Base-by-base conservation (phyloP, 1,140 invertebrate genomes). In the Paraescarpia echinospica region DNA sequence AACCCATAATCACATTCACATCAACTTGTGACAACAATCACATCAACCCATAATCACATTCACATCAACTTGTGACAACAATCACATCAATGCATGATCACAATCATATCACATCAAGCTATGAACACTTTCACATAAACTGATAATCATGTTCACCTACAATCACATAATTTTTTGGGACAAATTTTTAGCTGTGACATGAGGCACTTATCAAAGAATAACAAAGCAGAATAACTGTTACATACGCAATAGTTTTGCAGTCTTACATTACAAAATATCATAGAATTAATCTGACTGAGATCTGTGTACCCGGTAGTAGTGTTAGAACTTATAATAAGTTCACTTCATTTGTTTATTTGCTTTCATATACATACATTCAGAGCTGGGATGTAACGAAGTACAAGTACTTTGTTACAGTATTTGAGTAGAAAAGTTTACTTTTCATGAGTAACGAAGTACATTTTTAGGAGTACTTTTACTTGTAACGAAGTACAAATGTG, bases 161-260 rank as follows among this genome's bases (percentile, higher is more conserved):
- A 41, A 41, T 41, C 41, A 41, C 41, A 41, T 41, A 34, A 89
- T 5, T 33, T 34, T 9, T 34, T 89, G n/a, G n/a, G n/a, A 5
- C 33, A 48, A 59, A 96, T 95, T 96, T 31, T 35, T 31, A 1
- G 6, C 18, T 35, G 14, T 92, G 33, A 93, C n/a, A 33, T 33
- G 18, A 91, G 4, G 18, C 22, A 90, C 51, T 35, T 41, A 96
- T 95, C 96, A 96, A 0, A 12, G 48, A 22, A 18, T 8, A 27
- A 77, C 0, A 77, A 18, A 27, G 59, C 22, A 12, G 59, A 77
- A 27, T 77, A 77, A 27, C 22, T 77, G 59, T 77, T 77, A 31
- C 22, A 77, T 18, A 27, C 22, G 14, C 22, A 6, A 77, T 77
- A 22, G 14, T 22, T 14, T 27, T 77, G 59, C 59, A 77, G 14